A percentile compares a stretch with the other conserved stretches of the same genome.
phyloP scores from a whole-genome alignment of 2,888 invertebrate genomes.

The Hipparchia semele region DNA sequence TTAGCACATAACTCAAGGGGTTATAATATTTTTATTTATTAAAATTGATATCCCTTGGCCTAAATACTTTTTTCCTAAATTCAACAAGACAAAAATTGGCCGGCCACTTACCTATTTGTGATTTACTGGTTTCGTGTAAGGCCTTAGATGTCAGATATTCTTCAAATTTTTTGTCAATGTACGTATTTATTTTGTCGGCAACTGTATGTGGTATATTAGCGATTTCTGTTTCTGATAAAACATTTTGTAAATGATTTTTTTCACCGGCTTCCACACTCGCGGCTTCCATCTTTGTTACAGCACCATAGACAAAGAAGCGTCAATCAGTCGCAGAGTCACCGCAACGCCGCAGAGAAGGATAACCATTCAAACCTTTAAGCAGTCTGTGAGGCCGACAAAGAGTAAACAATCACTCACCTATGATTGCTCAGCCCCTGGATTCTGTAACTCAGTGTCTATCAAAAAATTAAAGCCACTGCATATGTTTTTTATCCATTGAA shows the following conservation, averaged over 20 bases:
- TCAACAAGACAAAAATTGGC: conserved; percentile 38
- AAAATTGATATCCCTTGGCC: neutral
- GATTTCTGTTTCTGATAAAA: conserved; percentile 71
- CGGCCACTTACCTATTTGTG: conserved; percentile 82
- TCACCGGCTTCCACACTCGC: conserved; percentile 69
- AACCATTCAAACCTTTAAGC: too few relatives aligned
- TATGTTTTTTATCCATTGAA: too few relatives aligned
- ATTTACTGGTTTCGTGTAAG: conserved; percentile 86
- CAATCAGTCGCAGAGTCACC: too few relatives aligned
- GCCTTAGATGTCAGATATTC: conserved; percentile 89
- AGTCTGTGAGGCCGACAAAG: neutral
- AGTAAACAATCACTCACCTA: too few relatives aligned
- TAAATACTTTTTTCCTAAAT: neutral
- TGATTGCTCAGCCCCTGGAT: too few relatives aligned
- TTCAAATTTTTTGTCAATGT: conserved; percentile 84
- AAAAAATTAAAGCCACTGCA: too few relatives aligned
- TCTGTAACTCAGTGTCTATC: too few relatives aligned
- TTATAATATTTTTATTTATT: neutral
- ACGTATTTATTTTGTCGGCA: conserved; percentile 83
- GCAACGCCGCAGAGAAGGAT: too few relatives aligned
- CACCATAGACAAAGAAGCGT: conserved; percentile 11
- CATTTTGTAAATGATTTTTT: conserved; percentile 74
- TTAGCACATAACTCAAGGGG: neutral
- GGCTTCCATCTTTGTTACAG: conserved; percentile 71
- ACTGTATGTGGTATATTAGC: conserved; percentile 60